Evolutionary conservation across 2,113 vertebrate species (phyloP).

Genomic region (Barnardius zonarius): DNA sequence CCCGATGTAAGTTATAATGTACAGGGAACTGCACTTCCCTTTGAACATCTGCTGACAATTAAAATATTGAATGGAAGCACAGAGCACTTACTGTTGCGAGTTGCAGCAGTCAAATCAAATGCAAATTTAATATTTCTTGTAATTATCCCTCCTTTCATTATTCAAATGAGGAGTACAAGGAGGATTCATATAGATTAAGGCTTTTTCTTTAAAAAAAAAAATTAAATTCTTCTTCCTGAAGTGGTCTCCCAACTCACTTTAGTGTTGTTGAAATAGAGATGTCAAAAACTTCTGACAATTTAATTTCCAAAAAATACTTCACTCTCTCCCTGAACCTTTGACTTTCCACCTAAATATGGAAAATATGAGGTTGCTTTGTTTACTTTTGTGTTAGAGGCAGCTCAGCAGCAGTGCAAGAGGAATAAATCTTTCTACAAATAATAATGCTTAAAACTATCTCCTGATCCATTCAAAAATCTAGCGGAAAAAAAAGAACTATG

Average conservation of each 20-base stretch:
- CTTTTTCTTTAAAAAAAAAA: background rate
- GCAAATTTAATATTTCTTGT: background rate
- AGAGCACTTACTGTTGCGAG: background rate
- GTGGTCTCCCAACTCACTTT: background rate
- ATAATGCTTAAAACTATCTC: background rate
- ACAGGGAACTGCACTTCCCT: background rate
- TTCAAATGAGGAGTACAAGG: background rate
- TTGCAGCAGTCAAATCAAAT: background rate
- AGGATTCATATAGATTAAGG: background rate
- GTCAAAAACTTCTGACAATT: background rate
- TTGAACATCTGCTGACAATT: conserved; percentile 18
- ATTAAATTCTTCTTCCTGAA: background rate
- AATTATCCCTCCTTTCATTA: background rate
- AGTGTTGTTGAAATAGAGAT: background rate
- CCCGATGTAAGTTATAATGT: background rate
- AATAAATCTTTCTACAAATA: background rate
- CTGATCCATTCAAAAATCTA: background rate
- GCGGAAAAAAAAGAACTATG: background rate
- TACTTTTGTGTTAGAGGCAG: background rate
- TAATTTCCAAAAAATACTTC: background rate
- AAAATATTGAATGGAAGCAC: background rate
- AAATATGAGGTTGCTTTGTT: background rate
- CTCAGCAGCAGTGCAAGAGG: background rate
- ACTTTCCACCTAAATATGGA: background rate
- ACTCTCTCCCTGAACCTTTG: background rate